Evolutionary conservation across 2,797 vertebrate species (phyloP).

Genomic region (Apodemus agrarius): DNA sequence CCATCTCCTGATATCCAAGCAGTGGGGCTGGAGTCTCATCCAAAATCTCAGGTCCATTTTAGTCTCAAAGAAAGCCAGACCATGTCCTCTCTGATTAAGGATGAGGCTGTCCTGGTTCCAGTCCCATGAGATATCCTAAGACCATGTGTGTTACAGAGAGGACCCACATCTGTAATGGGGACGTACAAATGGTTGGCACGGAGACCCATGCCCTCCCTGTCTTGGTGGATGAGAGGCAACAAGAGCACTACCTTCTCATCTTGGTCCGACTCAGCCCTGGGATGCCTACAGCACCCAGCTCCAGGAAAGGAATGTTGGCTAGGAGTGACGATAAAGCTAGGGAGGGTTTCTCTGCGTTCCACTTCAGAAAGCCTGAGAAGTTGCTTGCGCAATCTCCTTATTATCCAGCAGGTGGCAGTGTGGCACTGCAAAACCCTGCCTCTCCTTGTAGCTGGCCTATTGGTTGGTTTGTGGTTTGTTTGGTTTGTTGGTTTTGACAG

Average conservation of each 20-base stretch:
- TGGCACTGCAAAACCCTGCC: not conserved
- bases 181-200: not conserved
- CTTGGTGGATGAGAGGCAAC: not conserved
- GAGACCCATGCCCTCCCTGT: too few relatives aligned
- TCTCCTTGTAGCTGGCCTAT: fast-evolving
- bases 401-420: conserved; percentile 31
- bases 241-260: too few relatives aligned
- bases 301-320: not conserved
- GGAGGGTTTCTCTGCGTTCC: not conserved
- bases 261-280: not conserved
- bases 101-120: not conserved
- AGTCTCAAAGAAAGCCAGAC: not conserved
- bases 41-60: not conserved
- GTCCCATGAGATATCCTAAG: not conserved
- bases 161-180: not conserved
- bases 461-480: not conserved
- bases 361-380: not conserved
- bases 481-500: not conserved
- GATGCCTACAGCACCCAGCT: not conserved
- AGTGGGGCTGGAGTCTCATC: not conserved
- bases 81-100: not conserved
- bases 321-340: too few relatives aligned
- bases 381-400: not conserved
- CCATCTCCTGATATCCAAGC: not conserved
- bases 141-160: not conserved